Conservation (phyloP, 2,797 vertebrate genomes). For the Oryzias dopingdopingensis region DNA sequence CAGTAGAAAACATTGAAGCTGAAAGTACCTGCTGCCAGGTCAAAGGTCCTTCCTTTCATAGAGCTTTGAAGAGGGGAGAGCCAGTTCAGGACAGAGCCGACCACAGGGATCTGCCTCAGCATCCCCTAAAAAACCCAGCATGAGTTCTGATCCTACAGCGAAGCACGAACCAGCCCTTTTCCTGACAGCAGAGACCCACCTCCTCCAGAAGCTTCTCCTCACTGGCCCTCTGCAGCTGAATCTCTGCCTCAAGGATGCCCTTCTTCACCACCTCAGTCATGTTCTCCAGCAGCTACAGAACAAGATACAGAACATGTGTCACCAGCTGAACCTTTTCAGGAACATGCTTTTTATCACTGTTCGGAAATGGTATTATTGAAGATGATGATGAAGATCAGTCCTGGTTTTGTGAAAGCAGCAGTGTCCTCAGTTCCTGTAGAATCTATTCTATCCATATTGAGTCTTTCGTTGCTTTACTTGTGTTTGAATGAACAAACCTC, state of each 20-base stretch:
- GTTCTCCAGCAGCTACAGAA: conserved; percentile 89
- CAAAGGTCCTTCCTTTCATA: conserved; percentile 90
- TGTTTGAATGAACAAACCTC: too few species aligned
- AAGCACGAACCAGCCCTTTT: too few species aligned
- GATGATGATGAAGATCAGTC: too few species aligned
- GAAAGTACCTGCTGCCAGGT: conserved; percentile 89
- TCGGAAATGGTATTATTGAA: not conserved
- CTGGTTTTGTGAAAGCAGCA: too few species aligned
- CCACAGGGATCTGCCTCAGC: conserved; percentile 91
- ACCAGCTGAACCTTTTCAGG: not conserved
- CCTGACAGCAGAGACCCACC: conserved; percentile 81
- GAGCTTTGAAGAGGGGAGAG: conserved; percentile 90
- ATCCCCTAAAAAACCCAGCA: conserved; percentile 80
- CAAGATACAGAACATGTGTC: not conserved
- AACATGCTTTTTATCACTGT: not conserved
- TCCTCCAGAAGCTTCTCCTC: conserved; percentile 93
- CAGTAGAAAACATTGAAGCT: not conserved
- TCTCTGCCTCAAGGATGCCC: conserved; percentile 93
- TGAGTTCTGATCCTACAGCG: too few species aligned
- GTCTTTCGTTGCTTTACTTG: too few species aligned
- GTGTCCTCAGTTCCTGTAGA: too few species aligned
- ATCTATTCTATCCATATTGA: too few species aligned
- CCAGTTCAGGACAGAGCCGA: conserved; percentile 95
- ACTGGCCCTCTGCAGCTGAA: conserved; percentile 88
- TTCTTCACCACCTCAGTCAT: conserved; percentile 96